Evolutionary conservation across 1,140 invertebrate genomes (phyloP), one percentile per base, ranked within the genome.

Genomic region (Trypoxylus dichotomus): DNA sequence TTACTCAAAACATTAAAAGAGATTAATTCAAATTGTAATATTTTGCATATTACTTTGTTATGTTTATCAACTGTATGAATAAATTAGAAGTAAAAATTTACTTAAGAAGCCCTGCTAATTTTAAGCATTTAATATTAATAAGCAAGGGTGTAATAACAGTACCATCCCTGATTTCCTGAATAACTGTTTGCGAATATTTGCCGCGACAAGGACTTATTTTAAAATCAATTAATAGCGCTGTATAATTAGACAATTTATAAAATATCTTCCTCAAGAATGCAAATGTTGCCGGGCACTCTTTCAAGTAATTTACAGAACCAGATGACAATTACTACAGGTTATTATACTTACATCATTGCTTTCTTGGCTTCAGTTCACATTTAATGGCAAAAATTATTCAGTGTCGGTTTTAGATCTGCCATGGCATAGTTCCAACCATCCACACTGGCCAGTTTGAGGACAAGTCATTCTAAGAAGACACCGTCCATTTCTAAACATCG

Each of bases 321-420:
- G 15, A 54, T 54, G 47, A 54, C 47, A 54, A 54, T 54, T 54
- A 54, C 60, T 24, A 24, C 21, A 24, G 60, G 60, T 68, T 68
- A 68, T 68, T 68, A 68, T 68, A 68, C 60, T 68, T 68, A 24
- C 60, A 68, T 68, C 60, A 68, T 68, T 68, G 60, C 24, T 8
- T 68, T 68, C 60, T 68, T 68, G 60, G 60, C 60, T 68, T 25
- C 27, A 13, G 60, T 68, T 68, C 60, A 68, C 60, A 68, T 68
- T 68, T 68, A 68, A 68, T 68, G 60, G 60, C 27, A 68, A 68
- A 58, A 68, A 68, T 68, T 68, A 68, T 68, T 68, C 60, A 29
- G 60, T 68, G 60, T 68, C 60, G 60, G 24, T 68, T 68, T 68
- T 68, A 68, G 60, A 68, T 68, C 60, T 68, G 27, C 60, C 60